A percentile compares a stretch with the other conserved stretches of the same genome.
Evolutionary conservation across 2,888 invertebrate species (phyloP).

Genomic region (Pristionchus japonicus): DNA sequence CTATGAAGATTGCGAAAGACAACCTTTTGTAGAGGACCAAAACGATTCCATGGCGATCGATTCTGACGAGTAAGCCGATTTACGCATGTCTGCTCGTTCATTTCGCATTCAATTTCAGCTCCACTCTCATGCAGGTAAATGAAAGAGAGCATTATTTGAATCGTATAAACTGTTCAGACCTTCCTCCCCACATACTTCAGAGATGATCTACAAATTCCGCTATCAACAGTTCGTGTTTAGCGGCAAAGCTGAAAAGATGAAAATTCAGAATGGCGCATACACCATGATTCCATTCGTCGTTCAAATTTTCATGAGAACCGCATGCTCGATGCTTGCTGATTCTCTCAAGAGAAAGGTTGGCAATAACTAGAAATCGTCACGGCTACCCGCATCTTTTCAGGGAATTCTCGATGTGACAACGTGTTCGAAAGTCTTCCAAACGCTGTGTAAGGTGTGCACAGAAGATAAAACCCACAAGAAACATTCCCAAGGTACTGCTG

Average conservation of each 20-base stretch:
- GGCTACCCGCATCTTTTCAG: too few relatives aligned
- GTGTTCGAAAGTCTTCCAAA: not conserved
- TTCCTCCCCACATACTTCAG: slow-evolving; percentile 34
- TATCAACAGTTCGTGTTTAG: not conserved
- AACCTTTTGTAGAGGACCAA: not conserved
- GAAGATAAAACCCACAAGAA: not conserved
- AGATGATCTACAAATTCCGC: not conserved
- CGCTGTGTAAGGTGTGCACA: not conserved
- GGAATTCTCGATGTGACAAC: not conserved
- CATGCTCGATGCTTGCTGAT: not conserved
- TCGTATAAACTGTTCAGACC: not conserved
- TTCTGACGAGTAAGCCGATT: slow-evolving; percentile 2
- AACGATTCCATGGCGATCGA: slow-evolving; percentile 13
- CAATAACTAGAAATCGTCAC: too few relatives aligned
- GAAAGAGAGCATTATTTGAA: not conserved
- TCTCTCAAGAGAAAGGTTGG: not conserved
- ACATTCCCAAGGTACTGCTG: not conserved
- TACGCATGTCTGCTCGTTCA: slow-evolving; percentile 12
- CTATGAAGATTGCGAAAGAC: not conserved
- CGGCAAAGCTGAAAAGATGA: not conserved
- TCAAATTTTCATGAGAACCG: not conserved
- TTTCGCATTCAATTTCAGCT: slow-evolving; percentile 28
- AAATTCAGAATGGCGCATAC: slow-evolving; percentile 22
- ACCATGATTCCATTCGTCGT: slow-evolving; percentile 35
- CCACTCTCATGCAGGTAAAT: not conserved